These are phyloP conservation scores for Probosciger aterrimus DNA, from an alignment of 2,113 vertebrate species.

Conservation along the genomic window DNA sequence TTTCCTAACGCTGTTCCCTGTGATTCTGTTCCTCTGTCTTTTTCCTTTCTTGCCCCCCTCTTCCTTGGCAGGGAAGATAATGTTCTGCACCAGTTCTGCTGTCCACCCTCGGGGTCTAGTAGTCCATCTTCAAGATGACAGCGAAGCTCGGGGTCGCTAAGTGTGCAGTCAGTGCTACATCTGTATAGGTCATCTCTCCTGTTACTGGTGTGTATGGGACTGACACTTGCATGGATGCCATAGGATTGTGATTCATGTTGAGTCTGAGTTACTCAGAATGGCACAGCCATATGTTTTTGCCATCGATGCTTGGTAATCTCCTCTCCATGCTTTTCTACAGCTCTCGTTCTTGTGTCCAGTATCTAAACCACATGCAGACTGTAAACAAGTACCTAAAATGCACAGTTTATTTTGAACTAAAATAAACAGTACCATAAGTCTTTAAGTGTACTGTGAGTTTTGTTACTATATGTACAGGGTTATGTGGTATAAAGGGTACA, in stretches of 20 bases:
- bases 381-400: neutral
- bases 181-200: slow-evolving; percentile 26
- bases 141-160: slow-evolving; percentile 44
- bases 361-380: neutral
- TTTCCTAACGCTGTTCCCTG: slow-evolving; percentile 59
- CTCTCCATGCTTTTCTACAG: slow-evolving; percentile 29
- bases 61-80: slow-evolving; percentile 69
- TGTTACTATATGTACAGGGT: neutral
- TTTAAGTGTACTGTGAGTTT: slow-evolving; percentile 20
- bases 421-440: slow-evolving; percentile 55
- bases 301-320: neutral
- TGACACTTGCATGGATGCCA: neutral
- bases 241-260: slow-evolving; percentile 7
- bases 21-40: slow-evolving; percentile 66
- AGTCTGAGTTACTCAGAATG: neutral
- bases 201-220: slow-evolving; percentile 36
- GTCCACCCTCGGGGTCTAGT: slow-evolving; percentile 68
- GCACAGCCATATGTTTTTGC: neutral
- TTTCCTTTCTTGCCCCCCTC: slow-evolving; percentile 26
- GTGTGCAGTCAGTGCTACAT: slow-evolving; percentile 28
- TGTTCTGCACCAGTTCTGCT: slow-evolving; percentile 72
- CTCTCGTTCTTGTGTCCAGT: neutral
- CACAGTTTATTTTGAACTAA: slow-evolving; percentile 22
- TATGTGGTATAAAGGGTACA: neutral
- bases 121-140: slow-evolving; percentile 73